Percentiles rank a stretch among this genome's conserved stretches.
Evolutionary conservation across 1,140 invertebrate genomes (phyloP).

Genomic region (Ooceraea biroi): DNA sequence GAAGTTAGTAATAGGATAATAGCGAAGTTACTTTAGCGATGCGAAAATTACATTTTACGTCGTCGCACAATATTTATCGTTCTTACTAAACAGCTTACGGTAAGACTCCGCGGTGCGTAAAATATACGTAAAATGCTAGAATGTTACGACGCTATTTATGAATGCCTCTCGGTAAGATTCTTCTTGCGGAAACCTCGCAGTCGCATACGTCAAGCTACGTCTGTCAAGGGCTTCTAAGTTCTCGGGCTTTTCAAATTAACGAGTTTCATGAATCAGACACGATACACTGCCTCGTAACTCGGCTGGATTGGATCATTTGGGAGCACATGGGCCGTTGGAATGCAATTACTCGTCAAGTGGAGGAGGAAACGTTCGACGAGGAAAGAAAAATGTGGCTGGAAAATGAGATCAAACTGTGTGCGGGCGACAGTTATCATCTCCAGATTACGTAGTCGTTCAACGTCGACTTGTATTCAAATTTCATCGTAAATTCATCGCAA

Average conservation of each 20-base stretch:
- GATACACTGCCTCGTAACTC: slow-evolving; percentile 29
- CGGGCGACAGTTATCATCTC: slow-evolving; percentile 39
- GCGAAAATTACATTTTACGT: slow-evolving; percentile 60
- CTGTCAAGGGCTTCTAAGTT: neutral
- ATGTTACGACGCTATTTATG: slow-evolving; percentile 8
- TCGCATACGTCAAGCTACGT: neutral
- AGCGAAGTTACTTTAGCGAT: slow-evolving; percentile 55
- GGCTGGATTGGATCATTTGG: slow-evolving; percentile 27
- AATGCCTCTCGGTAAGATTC: neutral
- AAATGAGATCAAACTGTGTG: slow-evolving; percentile 23
- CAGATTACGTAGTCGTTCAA: slow-evolving; percentile 37
- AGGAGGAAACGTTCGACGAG: slow-evolving; percentile 34
- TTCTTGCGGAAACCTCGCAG: neutral
- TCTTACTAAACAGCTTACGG: slow-evolving; percentile 47
- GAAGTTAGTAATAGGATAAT: slow-evolving; percentile 64
- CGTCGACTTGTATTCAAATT: slow-evolving; percentile 38
- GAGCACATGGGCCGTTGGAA: slow-evolving; percentile 25
- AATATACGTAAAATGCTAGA: neutral
- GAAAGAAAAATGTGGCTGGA: slow-evolving; percentile 2
- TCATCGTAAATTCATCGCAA: slow-evolving; percentile 13
- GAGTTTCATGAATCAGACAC: slow-evolving; percentile 36
- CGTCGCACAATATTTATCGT: slow-evolving; percentile 62
- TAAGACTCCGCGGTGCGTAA: slow-evolving; percentile 24
- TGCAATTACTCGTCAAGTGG: slow-evolving; percentile 24
- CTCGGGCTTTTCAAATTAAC: slow-evolving; percentile 40